These are phyloP conservation scores for Ciconia nigra DNA, from an alignment of 2,797 vertebrate genomes.

Conservation along the genomic window DNA sequence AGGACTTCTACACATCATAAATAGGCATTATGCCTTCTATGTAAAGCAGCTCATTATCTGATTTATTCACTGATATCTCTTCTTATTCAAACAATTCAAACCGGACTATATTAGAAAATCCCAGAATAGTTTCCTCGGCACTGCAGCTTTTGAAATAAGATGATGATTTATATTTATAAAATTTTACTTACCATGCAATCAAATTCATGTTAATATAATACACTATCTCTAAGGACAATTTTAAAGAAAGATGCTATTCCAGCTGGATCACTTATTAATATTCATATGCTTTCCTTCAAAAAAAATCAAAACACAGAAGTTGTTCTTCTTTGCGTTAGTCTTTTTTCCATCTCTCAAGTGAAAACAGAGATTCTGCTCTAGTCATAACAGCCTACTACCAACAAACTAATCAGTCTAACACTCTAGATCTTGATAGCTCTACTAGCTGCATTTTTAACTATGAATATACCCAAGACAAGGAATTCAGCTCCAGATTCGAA, in stretches of 20 bases:
- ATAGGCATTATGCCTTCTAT: background rate
- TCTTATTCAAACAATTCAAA: slow-evolving; percentile 36
- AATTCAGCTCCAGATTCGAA: background rate
- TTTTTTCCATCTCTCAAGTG: background rate
- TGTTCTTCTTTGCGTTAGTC: background rate
- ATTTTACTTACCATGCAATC: background rate
- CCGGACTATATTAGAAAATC: background rate
- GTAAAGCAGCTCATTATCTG: slow-evolving; percentile 38
- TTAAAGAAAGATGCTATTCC: slow-evolving; percentile 5
- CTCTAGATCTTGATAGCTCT: background rate
- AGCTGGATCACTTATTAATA: slow-evolving; percentile 18
- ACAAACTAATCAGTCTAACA: background rate
- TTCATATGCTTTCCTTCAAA: background rate
- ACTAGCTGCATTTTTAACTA: background rate
- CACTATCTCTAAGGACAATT: background rate
- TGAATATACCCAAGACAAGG: background rate
- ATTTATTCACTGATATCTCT: slow-evolving; percentile 23
- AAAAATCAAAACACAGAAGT: background rate
- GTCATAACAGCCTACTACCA: background rate
- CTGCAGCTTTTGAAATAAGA: background rate
- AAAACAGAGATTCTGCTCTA: background rate
- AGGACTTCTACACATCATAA: slow-evolving; percentile 22
- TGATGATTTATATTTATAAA: slow-evolving; percentile 4
- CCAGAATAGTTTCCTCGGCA: background rate
- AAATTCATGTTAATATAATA: background rate